Base-by-base conservation (phyloP, 2,797 vertebrate species). In the Cynopterus sphinx region DNA sequence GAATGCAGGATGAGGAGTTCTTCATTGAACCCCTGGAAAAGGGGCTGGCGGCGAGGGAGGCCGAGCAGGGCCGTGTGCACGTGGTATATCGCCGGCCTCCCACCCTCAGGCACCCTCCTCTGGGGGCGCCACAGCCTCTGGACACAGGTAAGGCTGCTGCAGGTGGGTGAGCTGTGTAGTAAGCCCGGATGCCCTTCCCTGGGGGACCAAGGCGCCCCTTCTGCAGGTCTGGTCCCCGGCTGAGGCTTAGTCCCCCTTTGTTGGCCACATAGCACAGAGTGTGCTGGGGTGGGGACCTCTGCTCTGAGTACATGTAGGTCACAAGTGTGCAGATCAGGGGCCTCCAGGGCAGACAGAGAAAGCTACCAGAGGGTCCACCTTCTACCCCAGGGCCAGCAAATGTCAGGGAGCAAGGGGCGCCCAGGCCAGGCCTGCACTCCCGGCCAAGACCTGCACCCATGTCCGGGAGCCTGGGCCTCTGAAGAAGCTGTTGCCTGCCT, bases 11-110 rank as follows among this genome's bases (percentile, higher is more conserved):
- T 97, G 99, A 99, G 88, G 99, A 99, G 98, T 99, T 99, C 99
- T 99, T 99, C 98, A 99, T 99, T 15, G 99, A 99, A 97, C 99
- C 99, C 1, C 97, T 99, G 98, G 99, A 99, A 97, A 99, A 98
- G 92, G 99, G 99, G 9, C 98, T 98, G 79, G 98, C 96, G 24
- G 98, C 98, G 21, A 98, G 98, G 67, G 98, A 99, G 57, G 98
- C 96, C 31, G 96, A 95, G 33, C 94, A 91, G 67, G 99, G 99
- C 73, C 99, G 99, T 87, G 98, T 98, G 0, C 99, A 99, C n/a
- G 98, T 99, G 97, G 98, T 99, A 33, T 99, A 99, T 98, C 99
- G 99, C 96, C 99, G 99, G 57, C 97, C 91, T 0, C 96, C 96
- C 26, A 97, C 99, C 84, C 98, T 99, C 97, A 99, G 98, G 95